Percentiles rank a stretch among this genome's conserved stretches.
These are phyloP conservation scores for Gymnodraco acuticeps DNA, from an alignment of 2,797 vertebrate genomes.

Conservation along the genomic window DNA sequence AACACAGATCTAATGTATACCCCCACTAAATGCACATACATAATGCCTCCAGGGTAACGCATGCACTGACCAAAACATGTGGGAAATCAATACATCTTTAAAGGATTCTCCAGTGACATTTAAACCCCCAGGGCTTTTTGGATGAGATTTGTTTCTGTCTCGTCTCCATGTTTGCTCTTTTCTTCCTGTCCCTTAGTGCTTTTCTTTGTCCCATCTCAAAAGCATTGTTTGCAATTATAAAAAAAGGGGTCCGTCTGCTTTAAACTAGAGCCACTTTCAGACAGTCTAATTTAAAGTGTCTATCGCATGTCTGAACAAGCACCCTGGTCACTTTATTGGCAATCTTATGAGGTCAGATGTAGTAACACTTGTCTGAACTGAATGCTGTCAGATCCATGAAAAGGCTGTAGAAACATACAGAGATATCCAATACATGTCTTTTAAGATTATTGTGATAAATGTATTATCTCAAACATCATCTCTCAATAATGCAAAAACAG, in stretches of 20 bases:
- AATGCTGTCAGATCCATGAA: neutral
- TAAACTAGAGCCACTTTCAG: neutral
- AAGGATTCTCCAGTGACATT: constrained; percentile 28
- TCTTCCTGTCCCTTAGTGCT: neutral
- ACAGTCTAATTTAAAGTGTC: neutral
- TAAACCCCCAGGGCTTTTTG: constrained; percentile 1
- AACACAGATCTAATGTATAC: neutral
- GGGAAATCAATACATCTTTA: constrained; percentile 46
- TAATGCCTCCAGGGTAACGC: neutral
- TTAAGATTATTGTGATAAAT: neutral
- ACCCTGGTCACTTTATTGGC: neutral
- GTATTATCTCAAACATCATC: neutral
- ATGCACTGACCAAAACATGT: constrained; percentile 7
- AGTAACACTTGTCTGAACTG: neutral
- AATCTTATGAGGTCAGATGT: neutral
- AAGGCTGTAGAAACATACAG: neutral
- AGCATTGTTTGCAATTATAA: neutral
- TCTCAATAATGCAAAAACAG: neutral
- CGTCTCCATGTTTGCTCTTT: constrained; percentile 1
- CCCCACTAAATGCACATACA: neutral
- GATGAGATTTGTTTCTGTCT: neutral
- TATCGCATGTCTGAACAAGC: neutral
- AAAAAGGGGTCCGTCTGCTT: constrained; percentile 5
- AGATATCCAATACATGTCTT: neutral
- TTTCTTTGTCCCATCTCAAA: constrained; percentile 11